phyloP scores from a whole-genome alignment of 2,113 vertebrate species.

The Mohoua ochrocephala region DNA sequence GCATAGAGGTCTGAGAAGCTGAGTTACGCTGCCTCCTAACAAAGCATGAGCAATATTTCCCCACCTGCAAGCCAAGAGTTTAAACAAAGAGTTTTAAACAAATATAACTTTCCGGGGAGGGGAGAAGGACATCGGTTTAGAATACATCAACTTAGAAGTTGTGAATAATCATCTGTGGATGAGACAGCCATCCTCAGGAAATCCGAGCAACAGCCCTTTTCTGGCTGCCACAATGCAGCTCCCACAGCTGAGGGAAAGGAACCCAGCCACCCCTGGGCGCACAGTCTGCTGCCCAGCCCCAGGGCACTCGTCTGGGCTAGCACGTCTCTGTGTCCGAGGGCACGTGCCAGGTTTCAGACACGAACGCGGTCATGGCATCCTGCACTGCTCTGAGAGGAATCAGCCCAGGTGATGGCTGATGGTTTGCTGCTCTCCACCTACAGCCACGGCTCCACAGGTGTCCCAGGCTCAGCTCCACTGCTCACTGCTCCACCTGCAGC shows the following conservation, averaged over 20 bases:
- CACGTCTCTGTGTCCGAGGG: rapidly evolving
- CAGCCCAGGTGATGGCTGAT: neutral
- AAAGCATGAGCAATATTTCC: conserved; percentile 54
- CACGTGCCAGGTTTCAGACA: neutral
- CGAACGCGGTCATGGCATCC: rapidly evolving
- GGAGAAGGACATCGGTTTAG: neutral
- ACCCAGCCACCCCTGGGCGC: neutral
- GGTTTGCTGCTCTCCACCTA: neutral
- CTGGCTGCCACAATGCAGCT: conserved; percentile 15
- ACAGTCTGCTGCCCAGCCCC: neutral
- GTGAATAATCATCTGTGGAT: conserved; percentile 13
- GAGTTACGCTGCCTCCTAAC: neutral
- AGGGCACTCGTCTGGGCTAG: rapidly evolving
- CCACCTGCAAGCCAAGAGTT: conserved; percentile 49
- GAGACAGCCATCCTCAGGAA: conserved; percentile 61
- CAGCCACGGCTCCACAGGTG: neutral
- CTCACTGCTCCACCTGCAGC: neutral
- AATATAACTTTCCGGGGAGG: neutral
- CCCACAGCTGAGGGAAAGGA: neutral
- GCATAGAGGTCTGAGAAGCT: neutral
- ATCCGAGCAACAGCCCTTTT: conserved; percentile 28
- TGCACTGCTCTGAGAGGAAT: neutral
- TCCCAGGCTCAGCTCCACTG: neutral
- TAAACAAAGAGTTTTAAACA: conserved; percentile 52
- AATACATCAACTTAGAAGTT: neutral